These are phyloP conservation scores for Drosophila neotestacea DNA, from an alignment of 2,888 invertebrate genomes.

Conservation along the genomic window DNA sequence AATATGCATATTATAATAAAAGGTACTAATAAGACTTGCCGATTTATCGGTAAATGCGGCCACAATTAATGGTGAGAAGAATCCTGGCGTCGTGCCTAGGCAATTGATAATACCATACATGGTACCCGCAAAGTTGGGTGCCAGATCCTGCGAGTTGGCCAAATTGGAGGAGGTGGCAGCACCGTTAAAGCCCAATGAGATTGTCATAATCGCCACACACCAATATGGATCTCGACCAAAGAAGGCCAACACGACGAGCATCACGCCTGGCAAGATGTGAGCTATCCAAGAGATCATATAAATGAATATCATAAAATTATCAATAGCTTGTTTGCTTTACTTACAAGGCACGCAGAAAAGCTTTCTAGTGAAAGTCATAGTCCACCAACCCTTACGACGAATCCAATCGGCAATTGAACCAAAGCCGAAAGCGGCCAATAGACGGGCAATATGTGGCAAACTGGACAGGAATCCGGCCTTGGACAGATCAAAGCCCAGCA, in stretches of 20 bases:
- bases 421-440: constrained; percentile 89
- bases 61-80: constrained; percentile 90
- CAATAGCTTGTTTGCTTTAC: constrained; percentile 21
- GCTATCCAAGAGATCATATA: constrained; percentile 78
- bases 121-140: constrained; percentile 91
- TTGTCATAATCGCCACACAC: constrained; percentile 88
- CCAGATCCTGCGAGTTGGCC: constrained; percentile 89
- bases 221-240: constrained; percentile 88
- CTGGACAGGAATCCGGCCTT: constrained; percentile 90
- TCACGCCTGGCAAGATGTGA: constrained; percentile 87
- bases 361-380: constrained; percentile 88
- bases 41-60: constrained; percentile 85
- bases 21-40: constrained; percentile 44
- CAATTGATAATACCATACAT: constrained; percentile 91
- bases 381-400: constrained; percentile 85
- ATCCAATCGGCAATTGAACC: constrained; percentile 90
- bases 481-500: constrained; percentile 89
- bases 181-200: constrained; percentile 89
- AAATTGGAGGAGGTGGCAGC: constrained; percentile 88
- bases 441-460: constrained; percentile 89
- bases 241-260: constrained; percentile 87
- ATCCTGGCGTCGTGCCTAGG: constrained; percentile 89
- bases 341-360: constrained; percentile 89
- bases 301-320: not conserved
- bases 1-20: not conserved